A percentile compares a stretch with the other conserved stretches of the same genome.
These are phyloP conservation scores for Macaria liturata DNA, from an alignment of 2,888 invertebrate genomes.

Conservation along the genomic window DNA sequence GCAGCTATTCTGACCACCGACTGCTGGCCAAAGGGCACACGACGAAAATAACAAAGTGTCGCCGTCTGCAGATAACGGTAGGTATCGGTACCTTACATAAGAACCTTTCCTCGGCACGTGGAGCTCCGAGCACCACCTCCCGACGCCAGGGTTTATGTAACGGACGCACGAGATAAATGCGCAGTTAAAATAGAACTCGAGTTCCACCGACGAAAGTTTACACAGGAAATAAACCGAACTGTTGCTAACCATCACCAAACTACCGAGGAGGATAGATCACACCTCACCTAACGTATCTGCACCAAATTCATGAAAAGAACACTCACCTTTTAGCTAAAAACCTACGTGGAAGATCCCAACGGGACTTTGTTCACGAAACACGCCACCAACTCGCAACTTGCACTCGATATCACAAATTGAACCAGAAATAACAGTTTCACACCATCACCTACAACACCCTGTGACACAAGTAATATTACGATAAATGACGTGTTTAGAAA, in stretches of 20 bases:
- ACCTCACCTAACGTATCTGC: slow-evolving; percentile 32
- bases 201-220: slow-evolving; percentile 24
- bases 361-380: slow-evolving; percentile 72
- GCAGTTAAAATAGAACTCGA: slow-evolving; percentile 52
- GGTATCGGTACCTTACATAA: slow-evolving; percentile 67
- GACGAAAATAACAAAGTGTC: slow-evolving; percentile 40
- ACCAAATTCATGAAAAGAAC: slow-evolving; percentile 20
- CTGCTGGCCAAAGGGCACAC: slow-evolving; percentile 51
- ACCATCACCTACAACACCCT: slow-evolving; percentile 67
- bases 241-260: slow-evolving; percentile 25
- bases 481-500: slow-evolving; percentile 72
- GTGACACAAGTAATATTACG: slow-evolving; percentile 68
- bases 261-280: slow-evolving; percentile 30
- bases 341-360: slow-evolving; percentile 65
- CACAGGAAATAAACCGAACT: slow-evolving; percentile 18
- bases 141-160: slow-evolving; percentile 25
- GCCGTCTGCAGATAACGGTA: slow-evolving; percentile 55
- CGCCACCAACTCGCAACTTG: slow-evolving; percentile 75
- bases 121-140: slow-evolving; percentile 39
- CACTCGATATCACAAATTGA: slow-evolving; percentile 73
- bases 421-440: slow-evolving; percentile 65
- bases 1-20: slow-evolving; percentile 50
- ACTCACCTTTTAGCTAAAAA: slow-evolving; percentile 71
- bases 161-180: slow-evolving; percentile 37
- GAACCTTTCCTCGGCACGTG: slow-evolving; percentile 52